A percentile compares a stretch with the other conserved stretches of the same genome.
Conservation (phyloP, 1,140 invertebrate species). For the Phymorhynchus buccinoides region DNA sequence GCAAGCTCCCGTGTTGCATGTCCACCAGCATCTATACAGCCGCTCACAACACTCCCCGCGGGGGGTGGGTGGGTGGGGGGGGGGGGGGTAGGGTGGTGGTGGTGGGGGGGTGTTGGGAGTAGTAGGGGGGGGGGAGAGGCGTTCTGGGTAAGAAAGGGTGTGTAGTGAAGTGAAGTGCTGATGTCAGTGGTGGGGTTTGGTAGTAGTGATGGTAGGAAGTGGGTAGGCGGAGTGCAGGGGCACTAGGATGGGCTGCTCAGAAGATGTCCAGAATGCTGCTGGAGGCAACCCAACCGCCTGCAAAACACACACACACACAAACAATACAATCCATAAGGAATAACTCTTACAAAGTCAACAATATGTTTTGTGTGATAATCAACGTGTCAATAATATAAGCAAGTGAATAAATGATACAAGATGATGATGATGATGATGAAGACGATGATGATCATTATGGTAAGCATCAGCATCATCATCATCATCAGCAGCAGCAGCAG, state of each 20-base stretch:
- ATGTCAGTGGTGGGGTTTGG: not conserved
- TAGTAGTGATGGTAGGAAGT: not conserved
- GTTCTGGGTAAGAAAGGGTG: not conserved
- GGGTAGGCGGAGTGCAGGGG: not conserved
- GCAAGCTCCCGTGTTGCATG: slow-evolving; percentile 43
- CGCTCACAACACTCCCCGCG: slow-evolving; percentile 51
- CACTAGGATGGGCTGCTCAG: no score
- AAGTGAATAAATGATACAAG: no score
- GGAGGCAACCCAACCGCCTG: no score
- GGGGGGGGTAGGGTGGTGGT: not conserved
- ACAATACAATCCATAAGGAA: no score
- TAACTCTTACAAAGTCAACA: no score
- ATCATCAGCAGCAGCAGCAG: not conserved
- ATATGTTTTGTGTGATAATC: no score
- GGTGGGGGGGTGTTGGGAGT: not conserved
- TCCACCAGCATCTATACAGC: slow-evolving; percentile 46
- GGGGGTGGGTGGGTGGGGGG: not conserved
- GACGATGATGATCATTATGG: no score
- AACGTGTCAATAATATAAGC: no score
- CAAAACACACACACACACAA: no score
- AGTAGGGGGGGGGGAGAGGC: not conserved
- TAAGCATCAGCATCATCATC: no score
- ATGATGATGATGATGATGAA: no score
- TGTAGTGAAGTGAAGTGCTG: not conserved
- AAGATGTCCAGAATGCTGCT: no score